Conservation (phyloP, 2,113 vertebrate genomes). For the Toxotes jaculatrix region DNA sequence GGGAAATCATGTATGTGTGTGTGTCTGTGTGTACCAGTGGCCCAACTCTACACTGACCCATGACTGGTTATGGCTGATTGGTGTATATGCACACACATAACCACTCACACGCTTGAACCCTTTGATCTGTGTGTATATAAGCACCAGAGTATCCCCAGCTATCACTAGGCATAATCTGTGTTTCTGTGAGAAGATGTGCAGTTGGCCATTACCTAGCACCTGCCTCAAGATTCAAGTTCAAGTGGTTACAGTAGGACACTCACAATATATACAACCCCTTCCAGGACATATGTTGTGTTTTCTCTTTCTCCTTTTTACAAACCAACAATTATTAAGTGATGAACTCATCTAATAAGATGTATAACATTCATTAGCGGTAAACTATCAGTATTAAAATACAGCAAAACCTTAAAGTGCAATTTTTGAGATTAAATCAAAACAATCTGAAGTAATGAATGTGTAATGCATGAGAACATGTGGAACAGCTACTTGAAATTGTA, state of each 20-base stretch:
- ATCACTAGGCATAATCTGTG: neutral
- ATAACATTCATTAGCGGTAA: constrained; percentile 29
- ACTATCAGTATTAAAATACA: constrained; percentile 6
- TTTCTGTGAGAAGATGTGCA: neutral
- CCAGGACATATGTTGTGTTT: neutral
- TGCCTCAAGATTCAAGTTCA: constrained; percentile 34
- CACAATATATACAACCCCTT: constrained; percentile 13
- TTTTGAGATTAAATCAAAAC: neutral
- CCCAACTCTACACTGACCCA: too few species aligned
- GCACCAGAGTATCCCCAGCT: neutral
- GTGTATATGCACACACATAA: neutral
- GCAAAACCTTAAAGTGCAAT: constrained; percentile 14
- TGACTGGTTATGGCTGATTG: too few species aligned
- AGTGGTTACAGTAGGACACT: constrained; percentile 21
- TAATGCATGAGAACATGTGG: neutral
- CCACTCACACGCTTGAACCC: neutral
- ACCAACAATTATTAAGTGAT: constrained; percentile 15
- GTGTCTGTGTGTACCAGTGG: too few species aligned
- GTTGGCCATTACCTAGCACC: constrained; percentile 26
- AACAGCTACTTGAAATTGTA: neutral
- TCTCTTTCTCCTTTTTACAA: neutral
- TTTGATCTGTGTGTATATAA: neutral
- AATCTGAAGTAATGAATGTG: neutral
- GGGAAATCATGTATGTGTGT: too few species aligned
- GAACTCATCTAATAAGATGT: neutral